phyloP scores from a whole-genome alignment of 2,888 invertebrate genomes.

The Girardia tigrina region DNA sequence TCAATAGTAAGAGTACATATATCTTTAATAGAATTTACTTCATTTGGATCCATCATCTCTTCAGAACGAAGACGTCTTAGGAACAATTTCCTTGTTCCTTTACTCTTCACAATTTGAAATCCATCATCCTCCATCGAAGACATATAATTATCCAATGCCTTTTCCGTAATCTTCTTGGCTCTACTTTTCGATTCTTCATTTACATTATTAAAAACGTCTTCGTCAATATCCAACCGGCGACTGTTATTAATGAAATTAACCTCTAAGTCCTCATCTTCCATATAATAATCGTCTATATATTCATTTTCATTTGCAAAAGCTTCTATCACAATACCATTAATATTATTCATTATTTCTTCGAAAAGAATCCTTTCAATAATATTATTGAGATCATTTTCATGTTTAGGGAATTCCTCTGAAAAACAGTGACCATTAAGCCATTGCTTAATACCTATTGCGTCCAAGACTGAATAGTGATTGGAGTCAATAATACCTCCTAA shows the following conservation, averaged over 20 bases:
- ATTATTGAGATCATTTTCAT: neutral
- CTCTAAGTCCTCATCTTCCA: neutral
- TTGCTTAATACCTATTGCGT: neutral
- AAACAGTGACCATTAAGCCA: neutral
- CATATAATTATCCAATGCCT: neutral
- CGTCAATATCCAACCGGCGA: constrained; percentile 19
- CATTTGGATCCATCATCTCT: constrained; percentile 40
- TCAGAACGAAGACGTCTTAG: constrained; percentile 18
- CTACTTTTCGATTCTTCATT: neutral
- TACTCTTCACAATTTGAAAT: neutral
- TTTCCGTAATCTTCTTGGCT: neutral
- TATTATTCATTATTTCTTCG: too few species aligned
- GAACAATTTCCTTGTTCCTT: neutral
- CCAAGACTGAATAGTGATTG: neutral
- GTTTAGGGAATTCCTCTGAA: neutral
- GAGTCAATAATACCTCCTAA: neutral
- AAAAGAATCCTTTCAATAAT: too few species aligned
- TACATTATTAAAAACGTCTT: neutral
- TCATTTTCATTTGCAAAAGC: too few species aligned
- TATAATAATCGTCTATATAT: neutral
- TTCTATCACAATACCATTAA: too few species aligned
- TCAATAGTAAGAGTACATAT: constrained; percentile 41
- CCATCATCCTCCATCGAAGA: neutral
- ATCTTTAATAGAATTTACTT: constrained; percentile 39
- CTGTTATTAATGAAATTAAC: constrained; percentile 9